Evolutionary conservation across 2,888 invertebrate genomes (phyloP), one percentile per base, ranked within the genome.

Genomic region (Dynastes hyllus): DNA sequence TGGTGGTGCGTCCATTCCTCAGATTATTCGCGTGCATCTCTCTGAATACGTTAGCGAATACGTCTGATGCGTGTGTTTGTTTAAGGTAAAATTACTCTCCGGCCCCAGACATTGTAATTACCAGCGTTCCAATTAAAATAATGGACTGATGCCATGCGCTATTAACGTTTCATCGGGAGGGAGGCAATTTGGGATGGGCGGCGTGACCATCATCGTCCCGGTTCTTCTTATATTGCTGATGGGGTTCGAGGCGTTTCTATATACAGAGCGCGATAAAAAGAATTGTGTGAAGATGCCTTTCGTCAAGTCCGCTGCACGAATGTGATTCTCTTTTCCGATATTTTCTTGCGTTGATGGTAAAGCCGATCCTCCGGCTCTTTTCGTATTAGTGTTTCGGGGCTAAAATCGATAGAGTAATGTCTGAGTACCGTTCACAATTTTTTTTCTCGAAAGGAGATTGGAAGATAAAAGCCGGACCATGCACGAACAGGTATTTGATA

Each of bases 71-170:
- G 86, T 87, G 87, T 88, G 86, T 88, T 88, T 88, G 88, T 87
- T 88, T 88, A 88, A 87, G 85, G 83, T 85, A 85, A 86, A 79
- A 78, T 79, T 79, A 79, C 82, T 87, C 84, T 45, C 1, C 55
- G 55, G 83, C 82, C 81, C 86, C 88, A 88, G 88, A 88, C 88
- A 85, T 85, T 87, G 87, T 88, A 89, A 89, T 89, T 89, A 89
- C 86, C 85, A 82, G 82, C 83, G 86, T 84, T 85, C 88, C 89
- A 89, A 90, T 90, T 90, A 89, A 89, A 89, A 89, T 90, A 90
- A 90, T 90, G 88, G 88, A 85, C 83, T 86, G 86, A 86, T 88
- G 89, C 88, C 89, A 89, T 82, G 87, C 89, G 87, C 89, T 88
- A 89, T 89, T 89, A 89, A 87, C 88, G 86, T 89, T 89, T 89